Conservation (phyloP, 2,797 vertebrate species). For the Anableps anableps region DNA sequence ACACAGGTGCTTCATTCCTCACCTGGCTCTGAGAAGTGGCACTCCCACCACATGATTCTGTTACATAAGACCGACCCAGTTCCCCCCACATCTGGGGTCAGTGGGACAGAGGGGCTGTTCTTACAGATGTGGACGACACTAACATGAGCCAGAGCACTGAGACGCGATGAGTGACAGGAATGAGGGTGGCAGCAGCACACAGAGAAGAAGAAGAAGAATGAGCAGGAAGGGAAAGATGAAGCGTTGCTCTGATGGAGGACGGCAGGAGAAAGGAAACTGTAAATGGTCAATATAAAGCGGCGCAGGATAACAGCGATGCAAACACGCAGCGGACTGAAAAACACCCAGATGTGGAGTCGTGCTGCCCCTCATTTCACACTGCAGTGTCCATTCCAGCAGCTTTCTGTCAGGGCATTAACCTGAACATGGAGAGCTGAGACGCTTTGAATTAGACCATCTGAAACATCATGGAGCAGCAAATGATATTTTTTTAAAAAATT, state of each 20-base stretch:
- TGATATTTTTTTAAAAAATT: not conserved
- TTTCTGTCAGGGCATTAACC: slow-evolving; percentile 55
- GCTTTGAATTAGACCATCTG: not conserved
- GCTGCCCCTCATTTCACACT: slow-evolving; percentile 65
- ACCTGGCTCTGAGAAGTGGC: slow-evolving; percentile 61
- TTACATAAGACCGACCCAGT: slow-evolving; percentile 63
- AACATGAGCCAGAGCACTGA: slow-evolving; percentile 23
- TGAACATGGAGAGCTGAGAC: slow-evolving; percentile 27
- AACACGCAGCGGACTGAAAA: slow-evolving; percentile 36
- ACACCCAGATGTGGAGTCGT: slow-evolving; percentile 4
- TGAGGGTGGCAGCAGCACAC: slow-evolving; percentile 32
- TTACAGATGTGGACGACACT: slow-evolving; percentile 38
- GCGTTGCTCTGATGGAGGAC: slow-evolving; percentile 24
- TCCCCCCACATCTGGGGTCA: slow-evolving; percentile 56
- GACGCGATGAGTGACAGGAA: slow-evolving; percentile 8
- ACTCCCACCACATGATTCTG: slow-evolving; percentile 45
- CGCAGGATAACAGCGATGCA: slow-evolving; percentile 35
- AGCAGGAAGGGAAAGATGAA: slow-evolving; percentile 34
- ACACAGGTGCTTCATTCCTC: slow-evolving; percentile 68
- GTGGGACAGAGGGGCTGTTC: slow-evolving; percentile 60
- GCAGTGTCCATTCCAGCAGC: slow-evolving; percentile 69
- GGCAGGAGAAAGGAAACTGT: slow-evolving; percentile 71
- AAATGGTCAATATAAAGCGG: slow-evolving; percentile 54
- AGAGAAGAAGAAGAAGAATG: not conserved
- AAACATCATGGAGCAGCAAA: not conserved